Evolutionary conservation across 2,113 vertebrate species (phyloP).

Genomic region (Prolemur simus): DNA sequence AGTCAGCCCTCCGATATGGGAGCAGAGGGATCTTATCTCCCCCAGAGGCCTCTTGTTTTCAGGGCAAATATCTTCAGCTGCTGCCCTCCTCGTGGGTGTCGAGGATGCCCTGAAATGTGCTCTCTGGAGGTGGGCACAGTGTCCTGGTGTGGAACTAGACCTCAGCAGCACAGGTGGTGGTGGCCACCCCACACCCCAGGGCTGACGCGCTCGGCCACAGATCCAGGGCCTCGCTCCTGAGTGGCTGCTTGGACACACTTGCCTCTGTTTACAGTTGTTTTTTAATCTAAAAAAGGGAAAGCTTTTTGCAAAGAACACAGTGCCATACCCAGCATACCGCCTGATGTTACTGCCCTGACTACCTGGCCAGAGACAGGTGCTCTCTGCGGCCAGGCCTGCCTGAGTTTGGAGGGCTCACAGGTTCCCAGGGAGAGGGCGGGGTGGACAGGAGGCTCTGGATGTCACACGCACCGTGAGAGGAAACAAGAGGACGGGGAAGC

Average conservation of each 20-base stretch:
- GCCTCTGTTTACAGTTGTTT: neutral
- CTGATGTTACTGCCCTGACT: rapidly evolving
- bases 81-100: too few relatives aligned
- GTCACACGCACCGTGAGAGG: neutral
- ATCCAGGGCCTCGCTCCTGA: neutral
- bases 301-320: neutral
- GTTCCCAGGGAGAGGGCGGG: neutral
- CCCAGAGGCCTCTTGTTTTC: neutral
- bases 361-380: neutral
- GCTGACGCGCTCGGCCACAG: neutral
- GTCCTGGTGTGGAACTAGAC: rapidly evolving
- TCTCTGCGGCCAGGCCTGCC: neutral
- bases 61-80: neutral
- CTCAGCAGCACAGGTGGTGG: rapidly evolving
- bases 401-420: neutral
- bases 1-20: neutral
- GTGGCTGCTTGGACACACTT: neutral
- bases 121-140: neutral
- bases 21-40: neutral
- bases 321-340: neutral
- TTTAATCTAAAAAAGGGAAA: neutral
- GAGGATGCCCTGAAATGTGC: neutral
- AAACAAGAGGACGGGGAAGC: neutral
- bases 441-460: neutral
- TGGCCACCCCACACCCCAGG: neutral